Base-by-base conservation (phyloP, 2,797 vertebrate genomes). In the Meriones psammophilus region DNA sequence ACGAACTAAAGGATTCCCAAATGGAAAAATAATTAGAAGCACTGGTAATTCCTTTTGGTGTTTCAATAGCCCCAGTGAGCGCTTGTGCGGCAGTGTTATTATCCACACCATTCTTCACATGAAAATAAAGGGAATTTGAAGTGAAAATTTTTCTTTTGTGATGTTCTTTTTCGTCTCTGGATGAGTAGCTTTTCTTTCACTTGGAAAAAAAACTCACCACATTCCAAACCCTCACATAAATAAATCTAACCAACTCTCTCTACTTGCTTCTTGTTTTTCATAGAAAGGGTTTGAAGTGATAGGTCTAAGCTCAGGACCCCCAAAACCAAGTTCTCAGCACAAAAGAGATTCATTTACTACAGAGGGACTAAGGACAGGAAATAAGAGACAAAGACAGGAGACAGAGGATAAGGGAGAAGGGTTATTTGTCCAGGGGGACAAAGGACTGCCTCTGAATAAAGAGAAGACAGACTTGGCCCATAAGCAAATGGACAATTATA, bases 1-100 rank as follows among this genome's bases (percentile, higher is more conserved):
- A 94, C 2, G 0, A 98, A 94, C 2, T 0, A 98, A 97, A 95
- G 97, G 97, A 98, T 96, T 98, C 95, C 94, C 95, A 13, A 86
- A 0, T 84, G 92, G 96, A 97, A 93, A 97, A 98, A 98, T 97
- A 98, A 98, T 97, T 88, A 98, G 98, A 98, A 97, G 89, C 94
- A 97, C 96, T 97, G 69, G 79, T 97, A 95, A 97, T 97, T 98
- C 98, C 88, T 79, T 98, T 97, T 97, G 98, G 97, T 97, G 95
- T 98, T 98, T 97, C 97, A 97, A 79, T 92, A 87, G 96, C 85
- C 77, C 84, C 66, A 93, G 28, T 90, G 69, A 83, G 87, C 96
- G 90, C n/a, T 93, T 95, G 42, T 64, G 89, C 66, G 97, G 92
- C 62, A 88, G 83, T 94, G 62, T 5, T 94, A 85, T 6, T 94